These are phyloP conservation scores for Cliona cf. orientalis DNA, from an alignment of 37 sponge, comb jelly and placozoan species.

Conservation along the genomic window DNA sequence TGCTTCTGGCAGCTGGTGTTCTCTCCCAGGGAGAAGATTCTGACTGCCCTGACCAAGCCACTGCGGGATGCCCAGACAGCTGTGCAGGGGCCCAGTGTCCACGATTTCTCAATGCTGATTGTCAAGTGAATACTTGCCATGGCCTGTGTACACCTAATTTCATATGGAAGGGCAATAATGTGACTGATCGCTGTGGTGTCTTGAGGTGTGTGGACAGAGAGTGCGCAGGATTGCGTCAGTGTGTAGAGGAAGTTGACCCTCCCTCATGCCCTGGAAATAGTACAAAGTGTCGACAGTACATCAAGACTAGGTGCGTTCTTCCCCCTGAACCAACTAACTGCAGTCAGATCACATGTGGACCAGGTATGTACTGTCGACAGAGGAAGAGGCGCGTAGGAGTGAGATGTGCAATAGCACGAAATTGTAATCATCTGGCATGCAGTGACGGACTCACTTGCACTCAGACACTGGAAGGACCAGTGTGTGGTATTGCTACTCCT, in stretches of 20 bases:
- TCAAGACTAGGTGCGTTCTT: slow-evolving; percentile 8
- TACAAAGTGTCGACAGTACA: background rate
- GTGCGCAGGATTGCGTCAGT: slow-evolving; percentile 1
- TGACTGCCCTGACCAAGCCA: background rate
- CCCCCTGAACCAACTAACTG: slow-evolving; percentile 5
- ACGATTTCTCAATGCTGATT: slow-evolving; percentile 7
- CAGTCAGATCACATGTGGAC: slow-evolving; percentile 13
- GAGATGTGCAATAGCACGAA: background rate
- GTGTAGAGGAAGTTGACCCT: background rate
- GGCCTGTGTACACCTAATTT: slow-evolving; percentile 6
- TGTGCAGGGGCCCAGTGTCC: slow-evolving; percentile 6
- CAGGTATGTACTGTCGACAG: slow-evolving; percentile 3
- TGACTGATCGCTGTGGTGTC: background rate
- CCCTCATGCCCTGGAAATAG: background rate
- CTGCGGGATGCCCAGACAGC: background rate
- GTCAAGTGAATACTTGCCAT: slow-evolving; percentile 9
- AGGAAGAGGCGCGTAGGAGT: background rate
- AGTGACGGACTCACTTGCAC: background rate
- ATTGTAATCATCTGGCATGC: background rate
- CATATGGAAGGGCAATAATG: slow-evolving; percentile 2
- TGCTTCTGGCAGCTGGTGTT: no score
- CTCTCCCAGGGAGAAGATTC: background rate
- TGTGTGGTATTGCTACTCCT: background rate
- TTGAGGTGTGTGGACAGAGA: background rate
- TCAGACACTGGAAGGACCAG: background rate